A percentile compares a stretch with the other conserved stretches of the same genome.
These are phyloP conservation scores for Sebastes ruberrimus DNA, from an alignment of 2,797 vertebrate species.

Conservation along the genomic window DNA sequence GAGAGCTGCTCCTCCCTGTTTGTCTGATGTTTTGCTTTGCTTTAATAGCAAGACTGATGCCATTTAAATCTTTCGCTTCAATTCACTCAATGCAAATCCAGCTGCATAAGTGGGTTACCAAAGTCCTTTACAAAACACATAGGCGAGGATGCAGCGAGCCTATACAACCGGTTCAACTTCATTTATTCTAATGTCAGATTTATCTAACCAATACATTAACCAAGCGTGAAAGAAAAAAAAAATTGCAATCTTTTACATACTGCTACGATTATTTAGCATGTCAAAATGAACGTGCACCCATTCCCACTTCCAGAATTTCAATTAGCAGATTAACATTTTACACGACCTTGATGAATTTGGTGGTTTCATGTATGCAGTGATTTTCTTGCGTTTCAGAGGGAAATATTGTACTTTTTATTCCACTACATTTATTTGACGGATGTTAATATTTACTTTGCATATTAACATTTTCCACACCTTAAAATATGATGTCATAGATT, in stretches of 20 bases:
- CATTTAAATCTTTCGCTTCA: conserved; percentile 81
- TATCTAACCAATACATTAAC: conserved; percentile 18
- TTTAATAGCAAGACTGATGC: conserved; percentile 79
- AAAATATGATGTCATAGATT: neutral
- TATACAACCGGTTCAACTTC: conserved; percentile 5
- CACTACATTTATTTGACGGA: neutral
- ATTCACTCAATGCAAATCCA: conserved; percentile 75
- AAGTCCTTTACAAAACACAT: conserved; percentile 55
- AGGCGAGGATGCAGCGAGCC: conserved; percentile 26
- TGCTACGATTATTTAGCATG: neutral
- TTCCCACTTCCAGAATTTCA: neutral
- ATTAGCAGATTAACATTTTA: conserved; percentile 1
- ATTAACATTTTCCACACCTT: neutral
- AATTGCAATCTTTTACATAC: neutral
- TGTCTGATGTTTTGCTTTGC: conserved; percentile 74
- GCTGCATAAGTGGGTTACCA: conserved; percentile 75
- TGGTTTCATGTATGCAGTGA: neutral
- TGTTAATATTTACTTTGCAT: neutral
- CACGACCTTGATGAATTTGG: neutral
- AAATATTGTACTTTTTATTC: neutral
- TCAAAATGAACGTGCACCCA: neutral
- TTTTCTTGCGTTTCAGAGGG: neutral
- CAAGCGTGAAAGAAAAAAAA: conserved; percentile 23
- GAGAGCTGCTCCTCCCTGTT: conserved; percentile 65
- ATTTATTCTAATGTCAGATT: conserved; percentile 20